phyloP scores from a whole-genome alignment of 2,113 vertebrate species.

The cattle (Bos taurus) region ARS-UCD2.0 NC_037332.1:115664501-115665000 shows the following conservation, averaged over 20 bases:
- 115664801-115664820: too few species aligned
- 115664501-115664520: background rate
- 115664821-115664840: background rate
- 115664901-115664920: fast-evolving
- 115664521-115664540: background rate
- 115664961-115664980: background rate
- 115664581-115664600: background rate
- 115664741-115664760: too few species aligned
- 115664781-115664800: background rate
- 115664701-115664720: background rate
- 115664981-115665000: background rate
- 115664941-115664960: background rate
- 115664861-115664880: fast-evolving
- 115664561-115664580: background rate
- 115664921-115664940: background rate
- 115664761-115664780: background rate
- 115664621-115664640: background rate
- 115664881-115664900: fast-evolving
- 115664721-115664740: background rate
- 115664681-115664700: background rate
- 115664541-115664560: background rate
- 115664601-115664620: background rate
- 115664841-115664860: background rate
- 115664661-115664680: background rate
- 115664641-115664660: background rate